Conservation (phyloP, 2,113 vertebrate genomes). For the Ophthalmolycus amberensis region DNA sequence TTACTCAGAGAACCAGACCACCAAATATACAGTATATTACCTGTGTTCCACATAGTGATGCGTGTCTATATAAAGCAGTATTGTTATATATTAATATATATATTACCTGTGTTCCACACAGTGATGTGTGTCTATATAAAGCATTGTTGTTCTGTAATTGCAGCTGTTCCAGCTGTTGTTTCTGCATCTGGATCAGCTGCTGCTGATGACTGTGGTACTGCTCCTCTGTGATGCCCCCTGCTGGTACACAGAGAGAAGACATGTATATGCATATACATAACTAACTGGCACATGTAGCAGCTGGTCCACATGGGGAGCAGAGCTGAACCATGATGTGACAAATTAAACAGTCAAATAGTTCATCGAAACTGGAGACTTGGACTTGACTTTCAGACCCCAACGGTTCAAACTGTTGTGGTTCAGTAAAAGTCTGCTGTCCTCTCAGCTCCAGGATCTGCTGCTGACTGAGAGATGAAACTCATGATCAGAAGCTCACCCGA, state of each 20-base stretch:
- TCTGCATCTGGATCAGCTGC: slow-evolving; percentile 93
- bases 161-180: slow-evolving; percentile 90
- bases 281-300: no score
- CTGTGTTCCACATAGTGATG: slow-evolving; percentile 70
- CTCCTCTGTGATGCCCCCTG: slow-evolving; percentile 94
- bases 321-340: no score
- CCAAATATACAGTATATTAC: not conserved
- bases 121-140: slow-evolving; percentile 85
- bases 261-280: not conserved
- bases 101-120: slow-evolving; percentile 39
- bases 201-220: slow-evolving; percentile 93
- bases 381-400: no score
- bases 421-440: no score
- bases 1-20: not conserved
- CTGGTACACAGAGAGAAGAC: slow-evolving; percentile 28
- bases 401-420: no score
- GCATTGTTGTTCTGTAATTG: slow-evolving; percentile 78
- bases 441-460: no score
- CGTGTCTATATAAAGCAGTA: slow-evolving; percentile 83
- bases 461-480: no score
- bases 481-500: slow-evolving; percentile 82
- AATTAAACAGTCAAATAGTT: no score
- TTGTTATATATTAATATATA: slow-evolving; percentile 53
- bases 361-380: no score
- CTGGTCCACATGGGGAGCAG: no score